Percentiles rank a stretch among this genome's conserved stretches.
These are phyloP conservation scores for Myoxocephalus aenaeus DNA, from an alignment of 2,797 vertebrate species.

Conservation along the genomic window DNA sequence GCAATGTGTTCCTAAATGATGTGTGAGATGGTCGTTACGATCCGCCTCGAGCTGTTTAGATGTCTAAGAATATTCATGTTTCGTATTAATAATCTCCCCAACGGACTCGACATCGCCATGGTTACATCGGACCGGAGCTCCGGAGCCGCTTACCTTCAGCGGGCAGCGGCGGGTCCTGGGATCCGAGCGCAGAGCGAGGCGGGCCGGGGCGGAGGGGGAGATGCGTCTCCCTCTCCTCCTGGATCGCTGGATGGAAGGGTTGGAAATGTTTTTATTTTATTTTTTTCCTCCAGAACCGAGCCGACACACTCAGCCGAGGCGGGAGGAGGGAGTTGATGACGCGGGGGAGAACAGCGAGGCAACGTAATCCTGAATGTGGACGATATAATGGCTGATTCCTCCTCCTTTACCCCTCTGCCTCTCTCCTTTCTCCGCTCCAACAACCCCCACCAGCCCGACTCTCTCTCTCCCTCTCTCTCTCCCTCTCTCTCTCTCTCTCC, in stretches of 20 bases:
- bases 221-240: constrained; percentile 57
- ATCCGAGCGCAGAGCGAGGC: constrained; percentile 68
- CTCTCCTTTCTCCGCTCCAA: constrained; percentile 35
- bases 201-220: constrained; percentile 55
- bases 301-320: constrained; percentile 7
- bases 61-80: neutral
- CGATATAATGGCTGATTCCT: constrained; percentile 71
- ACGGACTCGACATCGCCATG: neutral
- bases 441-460: constrained; percentile 55
- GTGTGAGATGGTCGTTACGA: neutral
- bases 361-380: constrained; percentile 60
- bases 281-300: constrained; percentile 7
- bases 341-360: constrained; percentile 33
- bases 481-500: too few species aligned
- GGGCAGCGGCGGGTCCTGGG: constrained; percentile 64
- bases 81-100: neutral
- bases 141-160: constrained; percentile 74
- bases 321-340: neutral
- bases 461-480: too few species aligned
- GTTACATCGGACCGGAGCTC: constrained; percentile 19
- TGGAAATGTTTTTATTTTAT: constrained; percentile 1
- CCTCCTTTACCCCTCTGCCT: constrained; percentile 43
- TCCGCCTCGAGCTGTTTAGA: neutral
- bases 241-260: neutral
- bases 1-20: neutral